A percentile compares a stretch with the other conserved stretches of the same genome.
Conservation (phyloP, 2,797 vertebrate genomes). For the Pogonophryne albipinna region DNA sequence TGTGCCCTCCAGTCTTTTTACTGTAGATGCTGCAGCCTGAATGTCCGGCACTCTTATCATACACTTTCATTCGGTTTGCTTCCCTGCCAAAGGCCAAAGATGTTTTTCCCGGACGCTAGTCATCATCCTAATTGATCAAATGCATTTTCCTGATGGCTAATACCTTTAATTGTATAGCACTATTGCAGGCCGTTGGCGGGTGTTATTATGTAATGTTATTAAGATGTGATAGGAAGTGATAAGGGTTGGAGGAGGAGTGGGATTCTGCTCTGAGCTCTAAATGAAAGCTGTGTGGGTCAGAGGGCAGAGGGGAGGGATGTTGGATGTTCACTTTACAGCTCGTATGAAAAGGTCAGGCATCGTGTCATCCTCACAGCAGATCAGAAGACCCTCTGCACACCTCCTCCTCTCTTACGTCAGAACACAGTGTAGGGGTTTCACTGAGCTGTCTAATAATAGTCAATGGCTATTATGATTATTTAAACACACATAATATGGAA, state of each 20-base stretch:
- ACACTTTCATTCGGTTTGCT: conserved; percentile 27
- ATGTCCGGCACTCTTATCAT: conserved; percentile 11
- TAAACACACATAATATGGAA: too few species aligned
- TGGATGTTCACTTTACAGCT: conserved; percentile 12
- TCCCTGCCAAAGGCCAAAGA: conserved; percentile 22
- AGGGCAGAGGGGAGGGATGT: not conserved
- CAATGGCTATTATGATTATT: too few species aligned
- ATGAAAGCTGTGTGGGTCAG: conserved; percentile 22
- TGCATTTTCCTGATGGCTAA: conserved; percentile 50
- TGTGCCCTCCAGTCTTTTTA: not conserved
- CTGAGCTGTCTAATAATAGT: not conserved
- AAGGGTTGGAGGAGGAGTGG: conserved; percentile 32
- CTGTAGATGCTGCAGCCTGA: conserved; percentile 11
- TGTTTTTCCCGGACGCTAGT: conserved; percentile 33
- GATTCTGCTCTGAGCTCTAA: conserved; percentile 26
- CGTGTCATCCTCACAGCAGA: conserved; percentile 13
- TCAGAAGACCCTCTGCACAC: conserved; percentile 11
- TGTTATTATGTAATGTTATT: conserved; percentile 56
- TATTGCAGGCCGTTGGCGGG: conserved; percentile 46
- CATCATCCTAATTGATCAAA: conserved; percentile 57
- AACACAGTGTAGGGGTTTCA: not conserved
- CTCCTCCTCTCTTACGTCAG: conserved; percentile 9
- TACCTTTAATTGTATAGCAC: conserved; percentile 38
- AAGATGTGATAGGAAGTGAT: conserved; percentile 68
- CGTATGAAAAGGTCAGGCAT: conserved; percentile 26